phyloP scores from a whole-genome alignment of 2,113 vertebrate genomes.

The Paratilapia polleni region DNA sequence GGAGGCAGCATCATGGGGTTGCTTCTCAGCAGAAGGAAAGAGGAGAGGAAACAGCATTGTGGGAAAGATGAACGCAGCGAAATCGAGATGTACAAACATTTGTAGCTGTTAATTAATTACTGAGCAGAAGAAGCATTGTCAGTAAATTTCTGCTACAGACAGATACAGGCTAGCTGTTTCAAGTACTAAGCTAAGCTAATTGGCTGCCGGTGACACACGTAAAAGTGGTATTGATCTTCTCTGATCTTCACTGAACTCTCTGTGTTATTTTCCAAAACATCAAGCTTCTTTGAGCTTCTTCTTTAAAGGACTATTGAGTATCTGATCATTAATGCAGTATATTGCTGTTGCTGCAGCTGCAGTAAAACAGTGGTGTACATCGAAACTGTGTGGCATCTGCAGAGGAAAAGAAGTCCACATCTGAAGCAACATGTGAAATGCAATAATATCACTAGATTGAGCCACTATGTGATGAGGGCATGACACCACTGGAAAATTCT shows the following conservation, averaged over 20 bases:
- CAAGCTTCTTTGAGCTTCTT: not conserved
- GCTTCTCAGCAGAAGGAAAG: not conserved
- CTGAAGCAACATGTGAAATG: not conserved
- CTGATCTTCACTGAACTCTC: not conserved
- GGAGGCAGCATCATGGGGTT: not conserved
- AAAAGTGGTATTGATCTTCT: not conserved
- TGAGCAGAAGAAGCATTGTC: not conserved
- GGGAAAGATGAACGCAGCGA: not conserved
- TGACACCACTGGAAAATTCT: not conserved
- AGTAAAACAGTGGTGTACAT: not conserved
- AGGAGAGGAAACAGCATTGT: not conserved
- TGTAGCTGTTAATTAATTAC: too few relatives aligned
- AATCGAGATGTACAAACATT: not conserved
- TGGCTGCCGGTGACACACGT: not conserved
- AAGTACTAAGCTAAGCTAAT: not conserved
- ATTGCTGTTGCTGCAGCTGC: not conserved
- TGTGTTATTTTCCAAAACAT: not conserved
- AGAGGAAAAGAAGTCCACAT: not conserved
- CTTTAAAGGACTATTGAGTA: not conserved
- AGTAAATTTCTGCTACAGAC: not conserved
- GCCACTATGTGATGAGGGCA: conserved; percentile 4
- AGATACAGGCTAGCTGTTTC: not conserved
- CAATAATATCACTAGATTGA: conserved; percentile 1
- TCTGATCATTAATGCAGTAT: not conserved
- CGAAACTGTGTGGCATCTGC: not conserved